Conservation (phyloP, 2,113 vertebrate species). For the Phalacrocorax aristotelis region DNA sequence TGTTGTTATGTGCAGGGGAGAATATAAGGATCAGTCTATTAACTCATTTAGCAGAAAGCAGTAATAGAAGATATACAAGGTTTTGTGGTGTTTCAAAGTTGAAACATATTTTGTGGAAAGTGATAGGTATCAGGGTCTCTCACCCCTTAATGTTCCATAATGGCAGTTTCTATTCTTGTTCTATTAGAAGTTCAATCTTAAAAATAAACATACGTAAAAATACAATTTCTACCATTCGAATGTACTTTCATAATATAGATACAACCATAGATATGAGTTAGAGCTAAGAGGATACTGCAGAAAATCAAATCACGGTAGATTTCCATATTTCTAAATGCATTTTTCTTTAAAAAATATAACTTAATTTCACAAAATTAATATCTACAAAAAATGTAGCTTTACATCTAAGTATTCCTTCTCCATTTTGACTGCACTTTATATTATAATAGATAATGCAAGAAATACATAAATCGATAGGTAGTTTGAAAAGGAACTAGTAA, state of each 20-base stretch:
- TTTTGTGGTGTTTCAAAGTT: background rate
- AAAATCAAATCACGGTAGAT: background rate
- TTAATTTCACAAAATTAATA: background rate
- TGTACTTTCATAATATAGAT: background rate
- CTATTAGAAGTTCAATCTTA: background rate
- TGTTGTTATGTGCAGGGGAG: background rate
- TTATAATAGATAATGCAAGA: background rate
- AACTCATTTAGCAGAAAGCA: background rate
- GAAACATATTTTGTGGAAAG: background rate
- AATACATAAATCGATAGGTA: background rate
- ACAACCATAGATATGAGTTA: background rate
- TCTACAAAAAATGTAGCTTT: background rate
- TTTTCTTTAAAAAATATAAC: background rate
- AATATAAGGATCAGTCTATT: background rate
- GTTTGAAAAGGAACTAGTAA: background rate
- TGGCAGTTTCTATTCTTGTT: background rate
- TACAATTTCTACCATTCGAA: background rate
- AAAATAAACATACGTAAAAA: background rate
- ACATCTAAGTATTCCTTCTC: background rate
- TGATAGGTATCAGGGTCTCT: background rate
- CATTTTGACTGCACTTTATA: background rate
- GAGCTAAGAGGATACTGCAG: background rate
- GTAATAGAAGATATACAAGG: background rate
- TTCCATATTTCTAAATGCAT: background rate
- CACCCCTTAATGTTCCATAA: background rate